Conservation (phyloP, 2,888 invertebrate species). For the Nemurella pictetii region DNA sequence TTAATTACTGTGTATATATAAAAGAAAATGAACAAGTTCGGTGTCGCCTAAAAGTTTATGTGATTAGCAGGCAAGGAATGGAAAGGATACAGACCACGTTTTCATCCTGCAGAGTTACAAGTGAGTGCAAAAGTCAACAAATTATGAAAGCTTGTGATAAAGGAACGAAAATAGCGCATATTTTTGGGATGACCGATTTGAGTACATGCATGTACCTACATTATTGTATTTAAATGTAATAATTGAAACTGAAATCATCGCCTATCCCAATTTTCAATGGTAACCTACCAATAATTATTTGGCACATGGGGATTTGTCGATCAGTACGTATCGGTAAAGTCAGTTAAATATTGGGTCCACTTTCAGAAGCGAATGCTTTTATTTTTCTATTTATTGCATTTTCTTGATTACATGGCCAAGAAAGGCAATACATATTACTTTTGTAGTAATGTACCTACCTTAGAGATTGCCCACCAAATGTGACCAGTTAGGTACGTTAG, state of each 20-base stretch:
- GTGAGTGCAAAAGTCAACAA: conserved; percentile 19
- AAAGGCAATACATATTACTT: not conserved
- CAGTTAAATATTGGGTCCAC: conserved; percentile 29
- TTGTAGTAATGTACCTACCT: not conserved
- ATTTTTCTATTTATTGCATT: not conserved
- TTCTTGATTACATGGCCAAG: not conserved
- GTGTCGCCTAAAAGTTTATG: not conserved
- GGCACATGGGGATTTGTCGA: not conserved
- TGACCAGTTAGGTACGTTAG: not conserved
- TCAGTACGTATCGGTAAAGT: not conserved
- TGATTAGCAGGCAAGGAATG: not conserved
- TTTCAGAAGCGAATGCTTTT: not conserved
- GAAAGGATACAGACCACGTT: not conserved
- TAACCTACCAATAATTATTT: conserved; percentile 1
- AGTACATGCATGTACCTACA: conserved; percentile 1
- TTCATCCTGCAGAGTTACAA: not conserved
- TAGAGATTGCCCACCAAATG: not conserved
- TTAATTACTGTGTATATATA: not conserved
- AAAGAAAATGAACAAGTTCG: not conserved
- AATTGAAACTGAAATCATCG: conserved; percentile 4
- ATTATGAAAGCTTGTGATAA: conserved; percentile 20
- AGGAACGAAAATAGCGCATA: not conserved
- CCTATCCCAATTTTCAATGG: conserved; percentile 2
- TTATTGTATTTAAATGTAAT: no score
- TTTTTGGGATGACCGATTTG: conserved; percentile 28